These are phyloP conservation scores for Campoletis sonorensis DNA, from an alignment of 1,140 invertebrate genomes.

Conservation along the genomic window DNA sequence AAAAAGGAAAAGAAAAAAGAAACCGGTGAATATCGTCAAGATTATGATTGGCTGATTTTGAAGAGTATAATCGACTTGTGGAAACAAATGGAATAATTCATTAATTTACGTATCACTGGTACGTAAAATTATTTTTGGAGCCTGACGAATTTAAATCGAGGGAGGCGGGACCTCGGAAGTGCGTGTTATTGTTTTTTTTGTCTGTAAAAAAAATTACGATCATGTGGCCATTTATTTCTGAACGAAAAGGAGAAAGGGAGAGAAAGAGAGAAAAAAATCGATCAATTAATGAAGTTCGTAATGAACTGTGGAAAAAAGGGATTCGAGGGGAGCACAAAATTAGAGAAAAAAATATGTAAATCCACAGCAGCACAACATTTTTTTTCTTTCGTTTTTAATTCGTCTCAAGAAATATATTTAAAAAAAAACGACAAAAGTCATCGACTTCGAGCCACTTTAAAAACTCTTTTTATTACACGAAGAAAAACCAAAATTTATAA, in stretches of 20 bases:
- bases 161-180: constrained; percentile 2
- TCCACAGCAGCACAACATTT: no score
- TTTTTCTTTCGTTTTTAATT: no score
- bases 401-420: no score
- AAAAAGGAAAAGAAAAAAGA: no score
- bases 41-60: no score
- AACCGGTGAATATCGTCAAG: no score
- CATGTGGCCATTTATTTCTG: constrained; percentile 18
- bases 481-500: neutral
- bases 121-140: neutral
- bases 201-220: constrained; percentile 14
- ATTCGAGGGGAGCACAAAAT: neutral
- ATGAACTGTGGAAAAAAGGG: neutral
- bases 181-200: neutral
- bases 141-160: constrained; percentile 13
- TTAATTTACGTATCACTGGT: constrained; percentile 4
- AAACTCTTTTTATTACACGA: neutral
- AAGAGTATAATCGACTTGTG: no score
- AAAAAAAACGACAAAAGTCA: no score
- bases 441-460: no score
- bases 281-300: constrained; percentile 5
- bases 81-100: neutral
- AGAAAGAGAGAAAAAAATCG: neutral
- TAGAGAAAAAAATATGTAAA: neutral
- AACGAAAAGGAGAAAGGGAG: constrained; percentile 10